Evolutionary conservation across 2,797 vertebrate species (phyloP), one percentile per base, ranked within the genome.

Genomic region (Clamator glandarius): DNA sequence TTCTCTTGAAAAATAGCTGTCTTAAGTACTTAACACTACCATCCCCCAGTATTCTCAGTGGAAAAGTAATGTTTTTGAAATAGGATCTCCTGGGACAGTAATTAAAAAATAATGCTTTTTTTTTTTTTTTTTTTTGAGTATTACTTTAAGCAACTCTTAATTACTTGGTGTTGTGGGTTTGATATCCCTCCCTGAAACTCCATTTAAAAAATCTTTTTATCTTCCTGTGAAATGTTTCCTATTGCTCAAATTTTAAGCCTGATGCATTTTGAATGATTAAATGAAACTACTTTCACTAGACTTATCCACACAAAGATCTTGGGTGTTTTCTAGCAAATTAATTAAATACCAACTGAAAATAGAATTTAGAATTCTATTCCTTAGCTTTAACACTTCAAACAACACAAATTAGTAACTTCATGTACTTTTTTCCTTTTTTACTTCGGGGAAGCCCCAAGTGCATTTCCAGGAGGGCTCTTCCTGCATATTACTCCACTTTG

Each of bases 231-330:
- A 21, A 16, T 59, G 31, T 90, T 80, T 79, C 23, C 33, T 83
- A 0, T 91, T 83, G 44, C 23, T 84, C 11, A 72, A 23, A 77
- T 81, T 33, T 64, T 84, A 50, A 90, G 58, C 24, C 59, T 46
- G 44, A 24, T 83, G n/a, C 25, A 52, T 92, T 87, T 87, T 78
- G 48, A 90, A 54, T 84, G 75, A 79, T 68, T 75, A 88, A 70
- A 59, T 85, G 35, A 86, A 92, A 61, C 12, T 55, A 7, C 18
- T 91, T 96, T 64, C n/a, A 72, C 9, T 74, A 42, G 70, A 50
- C 39, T 23, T 62, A 89, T n/a, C 29, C 39, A 42, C 48, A 59
- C 73, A 89, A 84, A 48, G 26, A 55, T 84, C 35, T 74, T 36
- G 36, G 23, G 29, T 70, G 25, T 72, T 85, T 91, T 88, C 57